A percentile compares a stretch with the other conserved stretches of the same genome.
Conservation (phyloP, 2,797 vertebrate species). For the Pelobates cultripes region DNA sequence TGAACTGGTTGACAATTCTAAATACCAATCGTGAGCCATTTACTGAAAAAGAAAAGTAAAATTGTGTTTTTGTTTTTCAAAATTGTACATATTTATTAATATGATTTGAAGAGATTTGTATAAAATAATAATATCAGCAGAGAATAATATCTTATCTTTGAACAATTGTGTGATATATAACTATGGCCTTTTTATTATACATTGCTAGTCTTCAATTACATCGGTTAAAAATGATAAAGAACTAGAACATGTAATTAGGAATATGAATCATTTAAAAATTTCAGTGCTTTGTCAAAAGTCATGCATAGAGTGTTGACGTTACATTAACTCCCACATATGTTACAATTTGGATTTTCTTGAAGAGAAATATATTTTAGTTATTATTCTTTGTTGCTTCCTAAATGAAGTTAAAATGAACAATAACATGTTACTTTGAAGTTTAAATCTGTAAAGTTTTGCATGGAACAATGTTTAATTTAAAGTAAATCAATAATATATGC, state of each 20-base stretch:
- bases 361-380: not conserved
- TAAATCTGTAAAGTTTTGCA: not conserved
- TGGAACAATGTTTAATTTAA: no score
- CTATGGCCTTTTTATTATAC: not conserved
- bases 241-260: constrained; percentile 5
- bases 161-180: not conserved
- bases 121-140: no score
- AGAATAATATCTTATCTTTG: not conserved
- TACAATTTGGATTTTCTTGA: constrained; percentile 1
- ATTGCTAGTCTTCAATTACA: constrained; percentile 8
- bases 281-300: constrained; percentile 5
- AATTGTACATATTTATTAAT: not conserved
- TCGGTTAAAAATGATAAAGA: constrained; percentile 11
- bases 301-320: not conserved
- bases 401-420: not conserved
- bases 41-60: not conserved
- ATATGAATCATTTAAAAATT: constrained; percentile 26
- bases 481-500: no score
- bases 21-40: not conserved
- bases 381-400: not conserved
- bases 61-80: not conserved
- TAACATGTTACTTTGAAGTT: not conserved
- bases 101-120: no score
- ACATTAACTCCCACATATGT: constrained; percentile 8
- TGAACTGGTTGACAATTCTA: not conserved